Base-by-base conservation (phyloP, 92 coral and sea anemone genomes). In the Porites divaricata region DNA sequence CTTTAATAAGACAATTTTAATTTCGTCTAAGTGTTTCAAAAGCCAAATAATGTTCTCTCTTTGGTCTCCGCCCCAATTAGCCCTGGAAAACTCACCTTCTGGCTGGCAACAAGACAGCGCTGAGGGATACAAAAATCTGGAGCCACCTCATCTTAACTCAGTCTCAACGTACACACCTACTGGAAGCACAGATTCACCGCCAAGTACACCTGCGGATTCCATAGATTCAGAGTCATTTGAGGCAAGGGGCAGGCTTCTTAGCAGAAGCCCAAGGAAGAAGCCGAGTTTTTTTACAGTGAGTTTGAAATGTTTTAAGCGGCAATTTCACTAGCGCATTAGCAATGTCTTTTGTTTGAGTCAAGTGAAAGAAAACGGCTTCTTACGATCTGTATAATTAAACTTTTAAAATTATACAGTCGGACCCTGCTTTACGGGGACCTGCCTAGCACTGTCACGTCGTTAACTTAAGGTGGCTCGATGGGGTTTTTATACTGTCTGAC, bases 211-310 rank as follows among this genome's bases (percentile, higher is more conserved):
- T 19, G 77, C 70, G 67, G 88, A 87, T 24, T 92, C 90, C n/a
- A 72, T 68, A 51, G 95, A 87, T 21, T 92, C 97, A 28, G 89
- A 88, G 72, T 79, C 92, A 12, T 87, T 81, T 66, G 89, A 79
- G 70, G 85, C 84, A 80, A 93, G 99, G 69, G 95, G 90, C 57
- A 88, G 99, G 70, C 89, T 95, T 67, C 88, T 96, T 51, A 96
- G 99, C 80, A 80, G 88, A 58, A 96, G 99, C 76, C 99, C 99
- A 4, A 81, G 88, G 72, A 87, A 86, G 26, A 96, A 96, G 35
- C 97, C 92, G 14, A 77, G 79, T 75, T 94, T 95, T 28, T 92
- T 96, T 59, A 86, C 93, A 87, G 99, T 96, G 79, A 74, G 95
- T 63, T 66, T 22, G 21, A n/a, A 59, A 68, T 12, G 7, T 17